Conservation (phyloP, 2,797 vertebrate genomes). For the Cygnus olor region DNA sequence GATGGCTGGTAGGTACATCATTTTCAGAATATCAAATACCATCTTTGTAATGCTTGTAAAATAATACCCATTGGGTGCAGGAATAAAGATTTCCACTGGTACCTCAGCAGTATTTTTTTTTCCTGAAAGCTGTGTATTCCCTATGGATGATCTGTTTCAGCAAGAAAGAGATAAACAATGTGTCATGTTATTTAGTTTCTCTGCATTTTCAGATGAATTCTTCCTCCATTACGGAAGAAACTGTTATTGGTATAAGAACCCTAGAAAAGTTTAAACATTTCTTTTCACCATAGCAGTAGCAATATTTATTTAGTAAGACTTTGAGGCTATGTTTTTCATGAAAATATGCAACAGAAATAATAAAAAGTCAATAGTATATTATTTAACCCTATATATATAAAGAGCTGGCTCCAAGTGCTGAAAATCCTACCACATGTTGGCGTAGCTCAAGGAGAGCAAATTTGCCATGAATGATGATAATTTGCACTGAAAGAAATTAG, state of each 20-base stretch:
- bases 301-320: not conserved
- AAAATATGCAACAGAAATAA: slow-evolving; percentile 15
- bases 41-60: slow-evolving; percentile 27
- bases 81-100: slow-evolving; percentile 10
- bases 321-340: not conserved
- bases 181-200: not conserved
- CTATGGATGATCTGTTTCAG: slow-evolving; percentile 18
- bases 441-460: slow-evolving; percentile 70
- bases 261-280: not conserved
- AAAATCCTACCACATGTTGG: slow-evolving; percentile 60
- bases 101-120: slow-evolving; percentile 1
- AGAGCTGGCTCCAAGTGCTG: slow-evolving; percentile 29
- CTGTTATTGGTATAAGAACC: not conserved
- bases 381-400: slow-evolving; percentile 46
- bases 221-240: not conserved
- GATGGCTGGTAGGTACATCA: not conserved
- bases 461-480: slow-evolving; percentile 78
- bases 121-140: slow-evolving; percentile 38
- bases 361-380: slow-evolving; percentile 7
- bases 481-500: slow-evolving; percentile 77
- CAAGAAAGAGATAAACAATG: slow-evolving; percentile 48
- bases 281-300: not conserved
- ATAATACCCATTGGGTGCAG: not conserved
- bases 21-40: slow-evolving; percentile 39
- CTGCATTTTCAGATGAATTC: not conserved